phyloP scores from a whole-genome alignment of 2,888 invertebrate genomes.

The Acleris laterana region DNA sequence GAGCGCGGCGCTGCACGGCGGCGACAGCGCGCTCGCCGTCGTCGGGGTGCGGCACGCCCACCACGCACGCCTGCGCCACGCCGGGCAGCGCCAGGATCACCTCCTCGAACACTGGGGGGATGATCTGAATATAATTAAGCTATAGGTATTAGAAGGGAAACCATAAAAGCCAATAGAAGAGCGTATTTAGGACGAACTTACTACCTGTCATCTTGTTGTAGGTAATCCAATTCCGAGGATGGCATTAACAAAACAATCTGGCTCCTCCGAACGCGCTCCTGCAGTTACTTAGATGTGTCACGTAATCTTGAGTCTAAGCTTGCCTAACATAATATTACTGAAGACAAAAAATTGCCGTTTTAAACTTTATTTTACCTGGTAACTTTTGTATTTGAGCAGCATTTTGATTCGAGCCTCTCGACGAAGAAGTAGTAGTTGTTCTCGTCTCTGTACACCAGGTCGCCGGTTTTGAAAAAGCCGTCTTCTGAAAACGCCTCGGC shows the following conservation, averaged over 20 bases:
- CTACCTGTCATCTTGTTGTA: too few species aligned
- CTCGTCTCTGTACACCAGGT: conserved; percentile 64
- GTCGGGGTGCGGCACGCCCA: conserved; percentile 52
- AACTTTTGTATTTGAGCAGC: conserved; percentile 65
- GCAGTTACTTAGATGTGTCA: too few species aligned
- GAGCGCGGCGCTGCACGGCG: conserved; percentile 46
- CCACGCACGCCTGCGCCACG: conserved; percentile 64
- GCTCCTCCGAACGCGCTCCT: too few species aligned
- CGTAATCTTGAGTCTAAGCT: too few species aligned
- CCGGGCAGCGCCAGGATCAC: conserved; percentile 58
- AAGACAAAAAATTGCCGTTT: too few species aligned
- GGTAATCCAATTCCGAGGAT: too few species aligned
- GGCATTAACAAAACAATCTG: too few species aligned
- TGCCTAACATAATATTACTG: too few species aligned
- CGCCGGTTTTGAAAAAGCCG: conserved; percentile 69
- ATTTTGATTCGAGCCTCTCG: conserved; percentile 65
- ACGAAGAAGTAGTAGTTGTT: conserved; percentile 61
- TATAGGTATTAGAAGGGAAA: neutral
- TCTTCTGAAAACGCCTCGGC: conserved; percentile 59
- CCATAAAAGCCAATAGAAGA: too few species aligned
- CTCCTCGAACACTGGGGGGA: conserved; percentile 65
- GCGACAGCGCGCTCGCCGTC: conserved; percentile 56
- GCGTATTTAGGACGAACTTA: too few species aligned
- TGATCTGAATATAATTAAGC: conserved; percentile 49
- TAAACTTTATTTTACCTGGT: conserved; percentile 50